phyloP scores from a whole-genome alignment of 2,888 invertebrate genomes.

The Syrista parreyssii region DNA sequence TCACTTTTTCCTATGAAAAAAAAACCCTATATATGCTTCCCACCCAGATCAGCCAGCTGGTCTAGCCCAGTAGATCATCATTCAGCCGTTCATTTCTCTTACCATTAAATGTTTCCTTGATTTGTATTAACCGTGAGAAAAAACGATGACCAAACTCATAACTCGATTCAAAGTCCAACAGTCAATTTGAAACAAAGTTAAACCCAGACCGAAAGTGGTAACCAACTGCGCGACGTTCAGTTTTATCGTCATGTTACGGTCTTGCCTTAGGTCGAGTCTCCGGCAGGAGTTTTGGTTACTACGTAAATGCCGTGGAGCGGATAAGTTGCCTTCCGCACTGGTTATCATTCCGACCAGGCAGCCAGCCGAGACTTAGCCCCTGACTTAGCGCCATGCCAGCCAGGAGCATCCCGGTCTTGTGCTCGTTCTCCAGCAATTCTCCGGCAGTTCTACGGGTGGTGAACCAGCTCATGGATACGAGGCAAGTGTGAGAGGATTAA shows the following conservation, averaged over 20 bases:
- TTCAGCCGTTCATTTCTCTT: not conserved
- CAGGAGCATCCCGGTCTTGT: constrained; percentile 7
- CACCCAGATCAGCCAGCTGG: not conserved
- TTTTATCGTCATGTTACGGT: constrained; percentile 6
- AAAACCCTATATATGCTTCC: not conserved
- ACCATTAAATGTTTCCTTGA: not conserved
- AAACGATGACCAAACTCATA: not conserved
- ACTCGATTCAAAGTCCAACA: not conserved
- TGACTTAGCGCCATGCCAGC: constrained; percentile 35
- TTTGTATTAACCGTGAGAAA: not conserved
- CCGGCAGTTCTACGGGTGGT: not conserved
- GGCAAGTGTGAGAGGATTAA: constrained; percentile 28
- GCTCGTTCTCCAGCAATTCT: not conserved
- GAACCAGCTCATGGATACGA: not conserved
- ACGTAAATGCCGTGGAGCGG: constrained; percentile 12
- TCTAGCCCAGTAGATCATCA: not conserved
- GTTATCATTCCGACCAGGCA: constrained; percentile 45
- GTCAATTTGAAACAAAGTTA: constrained; percentile 5
- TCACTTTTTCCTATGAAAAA: no score
- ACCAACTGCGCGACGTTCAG: not conserved
- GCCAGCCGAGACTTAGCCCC: constrained; percentile 24
- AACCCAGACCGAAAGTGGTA: not conserved
- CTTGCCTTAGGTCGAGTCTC: not conserved
- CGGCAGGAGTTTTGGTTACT: constrained; percentile 18
- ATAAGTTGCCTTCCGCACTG: constrained; percentile 26